These are phyloP conservation scores for Petrosia ficiformis DNA, from an alignment of 37 sponge, comb jelly and placozoan species.

Conservation along the genomic window DNA sequence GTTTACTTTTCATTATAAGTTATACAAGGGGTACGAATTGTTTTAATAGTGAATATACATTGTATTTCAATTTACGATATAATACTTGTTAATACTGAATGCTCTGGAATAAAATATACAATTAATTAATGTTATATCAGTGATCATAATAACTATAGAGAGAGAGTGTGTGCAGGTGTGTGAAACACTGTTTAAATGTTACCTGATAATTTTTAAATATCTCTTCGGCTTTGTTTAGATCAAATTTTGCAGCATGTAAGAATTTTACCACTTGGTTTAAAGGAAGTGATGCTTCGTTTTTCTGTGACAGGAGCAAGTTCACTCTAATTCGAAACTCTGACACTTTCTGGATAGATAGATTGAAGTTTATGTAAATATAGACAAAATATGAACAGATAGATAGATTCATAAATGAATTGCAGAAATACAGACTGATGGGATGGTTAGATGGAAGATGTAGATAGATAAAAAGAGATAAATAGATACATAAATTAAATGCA, in stretches of 20 bases:
- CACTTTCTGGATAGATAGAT: slow-evolving; percentile 16
- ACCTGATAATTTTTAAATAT: slow-evolving; percentile 57
- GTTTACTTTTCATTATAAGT: too few species aligned
- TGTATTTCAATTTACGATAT: too few species aligned
- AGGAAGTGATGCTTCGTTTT: background rate
- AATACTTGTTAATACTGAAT: too few species aligned
- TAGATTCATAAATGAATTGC: too few species aligned
- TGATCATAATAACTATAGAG: too few species aligned
- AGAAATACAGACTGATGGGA: slow-evolving; percentile 3
- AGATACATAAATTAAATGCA: background rate
- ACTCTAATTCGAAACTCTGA: slow-evolving; percentile 14
- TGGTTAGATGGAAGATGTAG: background rate
- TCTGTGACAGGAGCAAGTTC: slow-evolving; percentile 26
- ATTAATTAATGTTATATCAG: too few species aligned
- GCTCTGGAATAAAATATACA: too few species aligned
- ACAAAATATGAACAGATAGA: too few species aligned
- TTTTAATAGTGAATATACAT: too few species aligned
- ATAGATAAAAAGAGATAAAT: background rate
- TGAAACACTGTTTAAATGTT: too few species aligned
- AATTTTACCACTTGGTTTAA: slow-evolving; percentile 33
- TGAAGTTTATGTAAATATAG: background rate
- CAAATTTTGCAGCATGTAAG: slow-evolving; percentile 38
- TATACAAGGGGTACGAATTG: too few species aligned
- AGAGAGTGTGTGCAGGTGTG: too few species aligned
- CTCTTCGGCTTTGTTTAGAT: slow-evolving; percentile 28